These are phyloP conservation scores for Drosophila sucinea DNA, from an alignment of 1,140 invertebrate species.

Conservation along the genomic window DNA sequence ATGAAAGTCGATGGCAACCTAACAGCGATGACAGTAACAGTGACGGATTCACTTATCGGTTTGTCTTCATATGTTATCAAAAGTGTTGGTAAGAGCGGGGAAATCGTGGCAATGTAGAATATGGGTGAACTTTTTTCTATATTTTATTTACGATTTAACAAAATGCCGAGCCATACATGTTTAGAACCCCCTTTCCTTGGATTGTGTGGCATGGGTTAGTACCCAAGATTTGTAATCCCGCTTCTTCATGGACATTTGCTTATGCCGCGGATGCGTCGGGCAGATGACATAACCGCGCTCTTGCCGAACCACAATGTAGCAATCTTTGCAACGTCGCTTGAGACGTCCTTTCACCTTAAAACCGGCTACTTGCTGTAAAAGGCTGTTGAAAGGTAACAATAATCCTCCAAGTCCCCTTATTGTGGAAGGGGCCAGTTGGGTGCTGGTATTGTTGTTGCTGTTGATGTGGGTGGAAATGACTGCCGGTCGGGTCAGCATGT, in stretches of 20 bases:
- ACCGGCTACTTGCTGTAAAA: constrained; percentile 72
- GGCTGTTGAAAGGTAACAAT: constrained; percentile 46
- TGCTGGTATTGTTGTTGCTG: constrained; percentile 4
- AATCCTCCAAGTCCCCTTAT: constrained; percentile 17
- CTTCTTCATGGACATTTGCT: constrained; percentile 88
- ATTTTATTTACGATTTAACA: constrained; percentile 31
- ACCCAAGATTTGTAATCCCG: constrained; percentile 88
- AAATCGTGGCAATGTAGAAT: background rate
- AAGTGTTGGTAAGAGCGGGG: constrained; percentile 33
- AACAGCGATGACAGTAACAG: background rate
- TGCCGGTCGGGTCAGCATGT: constrained; percentile 48
- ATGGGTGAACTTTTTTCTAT: background rate
- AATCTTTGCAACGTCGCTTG: constrained; percentile 89
- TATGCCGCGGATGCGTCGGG: constrained; percentile 89
- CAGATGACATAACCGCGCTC: constrained; percentile 89
- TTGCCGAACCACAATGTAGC: constrained; percentile 88
- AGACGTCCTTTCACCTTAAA: constrained; percentile 85
- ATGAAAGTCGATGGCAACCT: background rate
- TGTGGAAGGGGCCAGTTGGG: constrained; percentile 25
- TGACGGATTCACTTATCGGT: background rate
- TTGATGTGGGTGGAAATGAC: constrained; percentile 9
- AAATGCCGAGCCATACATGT: constrained; percentile 63
- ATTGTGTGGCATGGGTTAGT: constrained; percentile 88
- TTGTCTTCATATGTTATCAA: background rate
- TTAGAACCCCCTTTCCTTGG: constrained; percentile 85